Evolutionary conservation across 1,140 invertebrate genomes (phyloP), one percentile per base, ranked within the genome.

Genomic region (Andricus grossulariae): DNA sequence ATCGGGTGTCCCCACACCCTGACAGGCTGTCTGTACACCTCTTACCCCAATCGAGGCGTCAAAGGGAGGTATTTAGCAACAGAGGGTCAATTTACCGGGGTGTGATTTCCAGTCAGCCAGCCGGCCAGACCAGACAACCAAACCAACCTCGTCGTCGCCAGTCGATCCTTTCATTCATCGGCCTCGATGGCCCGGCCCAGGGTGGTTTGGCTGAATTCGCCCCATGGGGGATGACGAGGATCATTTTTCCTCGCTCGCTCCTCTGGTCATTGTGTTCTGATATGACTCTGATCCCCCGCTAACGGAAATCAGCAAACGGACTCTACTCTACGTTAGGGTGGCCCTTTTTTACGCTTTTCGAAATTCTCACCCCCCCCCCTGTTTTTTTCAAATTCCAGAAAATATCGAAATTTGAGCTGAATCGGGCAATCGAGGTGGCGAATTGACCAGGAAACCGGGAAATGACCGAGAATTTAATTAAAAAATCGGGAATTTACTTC

Each of bases 61-160:
- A 88, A 89, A 89, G 86, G 86, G 84, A 90, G 83, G 86, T 90
- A 90, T 91, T 91, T 90, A 90, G 88, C 84, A 85, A 84, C 85
- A 83, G 86, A 87, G 86, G 89, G 88, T 90, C 88, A 89, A 90
- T 90, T 89, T 90, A 90, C 79, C 87, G 83, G 87, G 87, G 87
- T 89, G 89, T 87, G 88, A 88, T 88, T 88, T 87, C 83, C 83
- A 84, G 86, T 77, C 85, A 84, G 75, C 77, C 79, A 80, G 73
- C 78, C 75, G 70, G 79, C 84, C 80, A 81, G 73, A 73, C 76
- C 25, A 32, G 25, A 32, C 25, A 32, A 32, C 25, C 25, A 32
- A 80, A 81, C 82, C 81, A 60, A 83, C 80, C 78, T 81, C 73
- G 77, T 73, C 78, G 76, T 79, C 81, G 72, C 77, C 77, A 71